These are phyloP conservation scores for Dicycla oo DNA, from an alignment of 2,888 invertebrate genomes.

Conservation along the genomic window DNA sequence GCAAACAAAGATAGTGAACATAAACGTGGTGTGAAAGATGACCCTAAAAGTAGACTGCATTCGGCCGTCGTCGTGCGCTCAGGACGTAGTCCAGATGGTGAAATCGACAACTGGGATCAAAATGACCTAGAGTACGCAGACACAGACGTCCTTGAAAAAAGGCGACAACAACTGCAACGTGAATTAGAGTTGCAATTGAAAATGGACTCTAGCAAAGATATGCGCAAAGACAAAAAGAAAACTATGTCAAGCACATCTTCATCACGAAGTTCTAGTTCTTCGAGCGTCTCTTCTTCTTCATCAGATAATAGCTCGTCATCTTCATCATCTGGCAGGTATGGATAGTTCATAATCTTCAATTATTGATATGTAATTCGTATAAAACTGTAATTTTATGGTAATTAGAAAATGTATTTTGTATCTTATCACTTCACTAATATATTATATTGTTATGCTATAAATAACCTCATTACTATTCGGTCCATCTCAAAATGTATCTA, in stretches of 20 bases:
- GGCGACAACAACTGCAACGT: conserved; percentile 93
- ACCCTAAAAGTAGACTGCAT: conserved; percentile 92
- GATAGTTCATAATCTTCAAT: neutral
- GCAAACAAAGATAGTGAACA: conserved; percentile 92
- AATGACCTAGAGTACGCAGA: conserved; percentile 95
- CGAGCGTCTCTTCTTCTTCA: conserved; percentile 92
- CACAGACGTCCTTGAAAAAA: conserved; percentile 94
- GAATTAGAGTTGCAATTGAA: conserved; percentile 95
- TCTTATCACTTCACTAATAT: neutral
- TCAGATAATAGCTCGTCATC: conserved; percentile 92
- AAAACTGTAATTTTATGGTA: neutral
- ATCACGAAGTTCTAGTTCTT: conserved; percentile 92
- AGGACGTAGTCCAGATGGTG: conserved; percentile 91
- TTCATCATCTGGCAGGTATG: conserved; percentile 89
- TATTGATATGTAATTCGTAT: neutral
- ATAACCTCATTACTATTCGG: neutral
- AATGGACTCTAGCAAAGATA: conserved; percentile 92
- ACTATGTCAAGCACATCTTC: conserved; percentile 93
- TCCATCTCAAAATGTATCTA: conserved; percentile 11
- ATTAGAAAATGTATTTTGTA: neutral
- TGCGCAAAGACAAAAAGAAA: conserved; percentile 93
- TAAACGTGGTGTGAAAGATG: conserved; percentile 90
- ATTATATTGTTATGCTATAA: neutral
- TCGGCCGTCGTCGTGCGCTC: conserved; percentile 91
- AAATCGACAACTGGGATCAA: conserved; percentile 94